phyloP scores from a whole-genome alignment of 2,113 vertebrate genomes.

The Megaptera novaeangliae region DNA sequence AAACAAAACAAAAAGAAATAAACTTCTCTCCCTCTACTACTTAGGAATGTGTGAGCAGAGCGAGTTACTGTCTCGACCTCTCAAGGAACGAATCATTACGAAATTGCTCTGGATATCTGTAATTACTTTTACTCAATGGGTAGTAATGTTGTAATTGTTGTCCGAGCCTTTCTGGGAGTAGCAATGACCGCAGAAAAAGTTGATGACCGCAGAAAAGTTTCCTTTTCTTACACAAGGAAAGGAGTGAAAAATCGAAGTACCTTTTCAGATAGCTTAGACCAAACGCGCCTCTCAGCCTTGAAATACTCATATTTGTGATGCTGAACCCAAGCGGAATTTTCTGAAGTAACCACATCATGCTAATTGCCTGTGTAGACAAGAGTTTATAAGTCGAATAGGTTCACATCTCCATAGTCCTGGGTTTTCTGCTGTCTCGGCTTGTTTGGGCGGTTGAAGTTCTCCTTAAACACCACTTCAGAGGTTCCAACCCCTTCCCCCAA shows the following conservation, averaged over 20 bases:
- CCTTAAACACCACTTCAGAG: neutral
- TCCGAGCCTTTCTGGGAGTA: neutral
- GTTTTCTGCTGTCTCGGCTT: neutral
- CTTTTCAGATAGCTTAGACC: neutral
- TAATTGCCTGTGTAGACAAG: neutral
- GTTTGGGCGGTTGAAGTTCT: neutral
- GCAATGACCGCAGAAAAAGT: neutral
- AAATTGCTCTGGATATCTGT: neutral
- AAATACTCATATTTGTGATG: rapidly evolving
- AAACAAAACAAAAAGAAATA: neutral
- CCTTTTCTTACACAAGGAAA: neutral
- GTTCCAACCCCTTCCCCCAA: neutral
- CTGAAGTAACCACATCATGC: neutral
- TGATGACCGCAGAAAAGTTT: too few relatives aligned
- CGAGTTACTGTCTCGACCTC: neutral
- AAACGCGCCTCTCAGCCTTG: neutral
- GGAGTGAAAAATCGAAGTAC: neutral
- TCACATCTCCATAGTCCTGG: rapidly evolving
- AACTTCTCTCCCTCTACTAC: neutral
- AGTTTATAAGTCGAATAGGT: neutral
- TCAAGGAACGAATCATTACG: neutral
- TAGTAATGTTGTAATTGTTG: neutral
- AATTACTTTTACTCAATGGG: neutral
- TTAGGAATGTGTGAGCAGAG: neutral
- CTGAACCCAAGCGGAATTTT: rapidly evolving